A percentile compares a stretch with the other conserved stretches of the same genome.
phyloP scores from a whole-genome alignment of 2,113 vertebrate genomes.

The Pungitius pungitius region DNA sequence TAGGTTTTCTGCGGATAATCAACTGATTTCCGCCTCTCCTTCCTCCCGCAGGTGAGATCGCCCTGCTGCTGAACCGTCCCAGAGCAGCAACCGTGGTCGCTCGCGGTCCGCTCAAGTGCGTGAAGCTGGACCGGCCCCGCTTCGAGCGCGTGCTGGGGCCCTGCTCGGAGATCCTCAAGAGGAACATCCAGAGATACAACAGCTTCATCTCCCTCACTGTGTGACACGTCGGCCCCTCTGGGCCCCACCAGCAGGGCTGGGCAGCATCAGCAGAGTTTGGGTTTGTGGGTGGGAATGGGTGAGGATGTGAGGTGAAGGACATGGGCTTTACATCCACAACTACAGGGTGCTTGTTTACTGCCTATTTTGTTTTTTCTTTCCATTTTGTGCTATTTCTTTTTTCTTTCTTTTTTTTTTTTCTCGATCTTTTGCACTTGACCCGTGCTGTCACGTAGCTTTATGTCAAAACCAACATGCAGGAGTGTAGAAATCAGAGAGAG shows the following conservation, averaged over 20 bases:
- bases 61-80: constrained; percentile 92
- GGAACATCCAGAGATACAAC: constrained; percentile 98
- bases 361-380: constrained; percentile 46
- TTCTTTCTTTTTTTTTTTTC: constrained; percentile 69
- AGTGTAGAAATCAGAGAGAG: constrained; percentile 40
- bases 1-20: background rate
- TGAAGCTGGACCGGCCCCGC: constrained; percentile 95
- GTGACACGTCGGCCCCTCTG: constrained; percentile 70
- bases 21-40: background rate
- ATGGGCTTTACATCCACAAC: constrained; percentile 48
- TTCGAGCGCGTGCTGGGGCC: constrained; percentile 96
- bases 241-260: constrained; percentile 60
- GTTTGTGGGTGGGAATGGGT: constrained; percentile 44
- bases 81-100: constrained; percentile 94
- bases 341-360: constrained; percentile 65
- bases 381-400: constrained; percentile 62
- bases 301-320: constrained; percentile 43
- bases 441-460: constrained; percentile 83
- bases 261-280: constrained; percentile 59
- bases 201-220: constrained; percentile 98
- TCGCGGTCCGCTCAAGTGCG: constrained; percentile 92
- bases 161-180: constrained; percentile 96
- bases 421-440: constrained; percentile 80
- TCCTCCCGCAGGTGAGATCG: constrained; percentile 88
- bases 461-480: constrained; percentile 64